These are phyloP conservation scores for Callyntrura guangdongensis DNA, from an alignment of 2,888 invertebrate genomes.

Conservation along the genomic window DNA sequence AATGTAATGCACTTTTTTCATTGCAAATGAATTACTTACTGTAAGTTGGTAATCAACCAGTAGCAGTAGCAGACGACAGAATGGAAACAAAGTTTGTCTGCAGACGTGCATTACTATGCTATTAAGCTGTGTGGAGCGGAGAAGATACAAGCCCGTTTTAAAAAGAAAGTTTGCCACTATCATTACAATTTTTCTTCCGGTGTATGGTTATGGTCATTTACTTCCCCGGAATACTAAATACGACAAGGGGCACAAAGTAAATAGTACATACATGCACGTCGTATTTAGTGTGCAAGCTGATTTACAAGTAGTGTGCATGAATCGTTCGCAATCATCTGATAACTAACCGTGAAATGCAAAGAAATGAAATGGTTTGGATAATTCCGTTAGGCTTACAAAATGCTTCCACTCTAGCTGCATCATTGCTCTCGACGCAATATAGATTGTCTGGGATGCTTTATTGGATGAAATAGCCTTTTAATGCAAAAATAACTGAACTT, in stretches of 20 bases:
- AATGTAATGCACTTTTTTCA: conserved; percentile 41
- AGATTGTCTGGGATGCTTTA: neutral
- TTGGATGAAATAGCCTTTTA: neutral
- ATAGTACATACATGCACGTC: neutral
- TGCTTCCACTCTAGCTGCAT: neutral
- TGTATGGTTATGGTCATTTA: neutral
- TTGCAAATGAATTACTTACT: neutral
- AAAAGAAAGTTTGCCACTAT: conserved; percentile 20
- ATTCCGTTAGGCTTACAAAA: neutral
- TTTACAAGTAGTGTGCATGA: neutral
- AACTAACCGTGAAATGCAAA: neutral
- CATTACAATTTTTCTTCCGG: conserved; percentile 5
- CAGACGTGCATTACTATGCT: neutral
- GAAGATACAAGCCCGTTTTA: neutral
- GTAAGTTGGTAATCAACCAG: conserved; percentile 22
- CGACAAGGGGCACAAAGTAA: neutral
- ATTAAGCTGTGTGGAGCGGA: neutral
- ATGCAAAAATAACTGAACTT: no score
- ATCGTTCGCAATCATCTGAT: neutral
- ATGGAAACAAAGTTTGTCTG: conserved; percentile 2
- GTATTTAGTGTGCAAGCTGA: neutral
- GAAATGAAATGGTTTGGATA: conserved; percentile 6
- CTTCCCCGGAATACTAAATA: neutral
- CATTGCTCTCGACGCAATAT: no score
- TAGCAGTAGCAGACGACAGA: no score